Evolutionary conservation across 2,113 vertebrate genomes (phyloP).

Genomic region (Pachycephala philippinensis): DNA sequence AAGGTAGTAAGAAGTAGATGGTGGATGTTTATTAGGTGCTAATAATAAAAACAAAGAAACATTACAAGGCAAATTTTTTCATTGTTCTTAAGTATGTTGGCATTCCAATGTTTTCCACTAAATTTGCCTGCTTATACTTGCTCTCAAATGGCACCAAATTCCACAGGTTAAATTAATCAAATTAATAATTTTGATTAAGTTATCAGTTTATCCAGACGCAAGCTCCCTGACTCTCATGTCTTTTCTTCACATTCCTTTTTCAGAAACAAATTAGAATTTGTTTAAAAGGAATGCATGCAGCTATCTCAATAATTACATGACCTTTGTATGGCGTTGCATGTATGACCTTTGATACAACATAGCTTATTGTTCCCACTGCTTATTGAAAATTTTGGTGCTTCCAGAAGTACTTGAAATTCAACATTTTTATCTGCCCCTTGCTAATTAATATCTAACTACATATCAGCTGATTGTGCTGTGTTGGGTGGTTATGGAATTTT

Average conservation of each 20-base stretch:
- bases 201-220: not conserved
- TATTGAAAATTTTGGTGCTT: not conserved
- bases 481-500: not conserved
- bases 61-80: not conserved
- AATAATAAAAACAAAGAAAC: not conserved
- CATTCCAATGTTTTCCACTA: not conserved
- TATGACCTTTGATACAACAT: not conserved
- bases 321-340: not conserved
- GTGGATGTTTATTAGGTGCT: not conserved
- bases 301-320: not conserved
- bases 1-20: not conserved
- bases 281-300: not conserved
- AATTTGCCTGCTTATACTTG: not conserved
- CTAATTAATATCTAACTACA: not conserved
- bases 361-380: not conserved
- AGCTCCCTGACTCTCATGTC: not conserved
- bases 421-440: not conserved
- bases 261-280: not conserved
- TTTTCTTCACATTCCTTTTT: not conserved
- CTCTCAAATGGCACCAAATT: not conserved
- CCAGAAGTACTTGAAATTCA: not conserved
- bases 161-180: not conserved
- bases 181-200: not conserved
- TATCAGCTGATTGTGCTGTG: not conserved
- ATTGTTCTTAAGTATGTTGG: not conserved